Conservation (phyloP, 2,888 invertebrate species). For the Lasiommata megera region DNA sequence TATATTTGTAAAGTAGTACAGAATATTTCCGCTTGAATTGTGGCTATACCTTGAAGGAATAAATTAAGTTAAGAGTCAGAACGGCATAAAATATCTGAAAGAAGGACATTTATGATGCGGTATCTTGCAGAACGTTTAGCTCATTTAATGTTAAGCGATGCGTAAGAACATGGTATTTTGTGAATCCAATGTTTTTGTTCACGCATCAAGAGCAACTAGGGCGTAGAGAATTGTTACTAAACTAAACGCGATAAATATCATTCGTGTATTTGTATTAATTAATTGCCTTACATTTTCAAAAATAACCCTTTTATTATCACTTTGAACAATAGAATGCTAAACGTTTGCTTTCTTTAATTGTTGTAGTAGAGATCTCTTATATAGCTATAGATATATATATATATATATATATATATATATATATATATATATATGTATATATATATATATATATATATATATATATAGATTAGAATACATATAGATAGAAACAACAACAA, state of each 20-base stretch:
- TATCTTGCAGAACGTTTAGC: neutral
- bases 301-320: too few species aligned
- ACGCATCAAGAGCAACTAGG: neutral
- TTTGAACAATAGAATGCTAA: too few species aligned
- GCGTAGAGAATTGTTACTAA: neutral
- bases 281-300: too few species aligned
- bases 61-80: neutral
- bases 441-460: too few species aligned
- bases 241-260: neutral
- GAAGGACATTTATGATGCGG: neutral
- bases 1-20: neutral
- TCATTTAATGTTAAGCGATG: conserved; percentile 6
- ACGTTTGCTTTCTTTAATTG: too few species aligned
- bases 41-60: neutral
- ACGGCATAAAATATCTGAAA: neutral
- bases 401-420: too few species aligned
- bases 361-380: too few species aligned
- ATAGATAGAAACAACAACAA: too few species aligned
- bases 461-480: too few species aligned
- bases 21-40: neutral
- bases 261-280: too few species aligned
- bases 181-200: conserved; percentile 8
- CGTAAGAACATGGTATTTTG: conserved; percentile 3
- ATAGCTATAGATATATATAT: too few species aligned
- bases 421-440: too few species aligned